Evolutionary conservation across 2,113 vertebrate species (phyloP).

Genomic region (Albula goreensis): DNA sequence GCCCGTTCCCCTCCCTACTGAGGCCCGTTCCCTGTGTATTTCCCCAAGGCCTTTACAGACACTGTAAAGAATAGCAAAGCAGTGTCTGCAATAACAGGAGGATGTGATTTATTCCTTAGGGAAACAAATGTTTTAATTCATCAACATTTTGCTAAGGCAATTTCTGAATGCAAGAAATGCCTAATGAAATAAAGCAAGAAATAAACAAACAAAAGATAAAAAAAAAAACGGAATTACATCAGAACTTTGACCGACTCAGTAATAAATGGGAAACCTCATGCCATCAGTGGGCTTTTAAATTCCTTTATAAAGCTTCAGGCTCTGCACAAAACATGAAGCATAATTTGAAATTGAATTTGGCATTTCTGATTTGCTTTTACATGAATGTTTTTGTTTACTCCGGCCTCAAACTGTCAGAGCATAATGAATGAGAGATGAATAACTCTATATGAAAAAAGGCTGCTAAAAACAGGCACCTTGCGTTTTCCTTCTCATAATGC

Average conservation of each 20-base stretch:
- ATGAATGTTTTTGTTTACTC: constrained; percentile 6
- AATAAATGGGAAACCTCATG: not conserved
- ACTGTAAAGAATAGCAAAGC: not conserved
- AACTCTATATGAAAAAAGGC: not conserved
- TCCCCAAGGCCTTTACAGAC: not conserved
- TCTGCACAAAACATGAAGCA: not conserved
- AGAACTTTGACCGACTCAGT: not conserved
- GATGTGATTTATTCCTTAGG: not conserved
- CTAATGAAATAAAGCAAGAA: not conserved
- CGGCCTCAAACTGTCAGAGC: not conserved
- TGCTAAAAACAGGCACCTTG: not conserved
- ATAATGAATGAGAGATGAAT: not conserved
- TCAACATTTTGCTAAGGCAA: not conserved
- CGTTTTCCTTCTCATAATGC: not conserved
- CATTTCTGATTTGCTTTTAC: not conserved
- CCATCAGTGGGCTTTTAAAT: not conserved
- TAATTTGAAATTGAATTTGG: not conserved
- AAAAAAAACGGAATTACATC: not conserved
- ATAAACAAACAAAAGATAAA: not conserved
- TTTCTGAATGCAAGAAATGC: not conserved
- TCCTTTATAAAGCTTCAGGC: not conserved
- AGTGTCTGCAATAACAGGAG: not conserved
- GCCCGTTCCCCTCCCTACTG: too few species aligned
- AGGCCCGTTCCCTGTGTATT: not conserved
- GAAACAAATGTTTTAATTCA: not conserved